A percentile compares a stretch with the other conserved stretches of the same genome.
Evolutionary conservation across 2,797 vertebrate species (phyloP).

Genomic region (Ptychadena robeensis): DNA sequence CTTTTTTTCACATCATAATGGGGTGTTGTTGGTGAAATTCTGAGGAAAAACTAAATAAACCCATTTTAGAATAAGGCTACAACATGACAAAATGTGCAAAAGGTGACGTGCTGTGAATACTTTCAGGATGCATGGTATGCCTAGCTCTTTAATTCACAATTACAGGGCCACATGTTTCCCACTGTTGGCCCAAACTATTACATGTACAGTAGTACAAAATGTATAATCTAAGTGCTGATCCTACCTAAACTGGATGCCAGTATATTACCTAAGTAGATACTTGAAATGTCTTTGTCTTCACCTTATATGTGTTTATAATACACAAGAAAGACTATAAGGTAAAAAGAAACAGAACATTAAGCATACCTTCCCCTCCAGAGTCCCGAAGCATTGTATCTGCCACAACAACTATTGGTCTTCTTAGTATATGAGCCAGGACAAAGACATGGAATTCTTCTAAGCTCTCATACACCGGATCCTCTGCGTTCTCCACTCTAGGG

Average conservation of each 20-base stretch:
- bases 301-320: not conserved
- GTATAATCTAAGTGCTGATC: too few species aligned
- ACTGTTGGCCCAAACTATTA: too few species aligned
- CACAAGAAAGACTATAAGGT: not conserved
- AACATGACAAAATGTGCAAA: too few species aligned
- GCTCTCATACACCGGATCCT: conserved; percentile 88
- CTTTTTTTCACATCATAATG: too few species aligned
- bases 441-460: conserved; percentile 85
- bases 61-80: too few species aligned
- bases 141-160: not conserved
- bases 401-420: conserved; percentile 91
- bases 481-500: conserved; percentile 90
- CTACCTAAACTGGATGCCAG: too few species aligned
- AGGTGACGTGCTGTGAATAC: too few species aligned
- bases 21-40: too few species aligned
- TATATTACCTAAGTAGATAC: too few species aligned
- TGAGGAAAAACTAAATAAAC: too few species aligned
- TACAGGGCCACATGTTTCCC: not conserved
- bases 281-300: not conserved
- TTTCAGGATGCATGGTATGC: too few species aligned
- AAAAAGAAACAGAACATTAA: not conserved
- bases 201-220: too few species aligned
- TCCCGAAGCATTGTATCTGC: conserved; percentile 83
- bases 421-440: conserved; percentile 80
- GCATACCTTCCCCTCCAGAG: conserved; percentile 81